Base-by-base conservation (phyloP, 1,140 invertebrate genomes). In the Himalopsyche phryganea region DNA sequence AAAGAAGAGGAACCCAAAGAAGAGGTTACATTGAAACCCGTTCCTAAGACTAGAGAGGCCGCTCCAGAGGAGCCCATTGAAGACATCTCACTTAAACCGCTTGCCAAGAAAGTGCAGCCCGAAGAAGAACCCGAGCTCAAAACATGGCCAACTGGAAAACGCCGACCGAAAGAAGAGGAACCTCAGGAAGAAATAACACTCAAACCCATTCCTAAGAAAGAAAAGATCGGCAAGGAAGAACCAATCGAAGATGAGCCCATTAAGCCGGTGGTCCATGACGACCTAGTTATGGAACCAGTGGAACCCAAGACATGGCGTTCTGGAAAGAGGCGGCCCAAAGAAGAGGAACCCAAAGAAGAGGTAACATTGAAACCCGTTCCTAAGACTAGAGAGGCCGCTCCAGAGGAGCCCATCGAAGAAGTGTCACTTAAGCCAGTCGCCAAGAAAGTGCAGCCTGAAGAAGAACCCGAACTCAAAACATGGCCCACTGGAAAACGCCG, bases 301-400 rank as follows among this genome's bases (percentile, higher is more conserved):
- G 73, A 72, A 58, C 68, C 68, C 59, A 72, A 72, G 55, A 61
- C 71, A 51, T 76, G 75, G 72, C 75, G 71, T 11, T 70, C 66
- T 38, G 75, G 75, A 47, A 77, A 75, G 61, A 69, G 69, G 51
- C 70, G 68, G n/a, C 67, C 71, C 14, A 66, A 71, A n/a, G 69
- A 73, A 65, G 72, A 74, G 61, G 60, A 68, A 60, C 58, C 68
- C 19, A 72, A 75, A 54, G 54, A 68, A 58, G 58, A 60, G 48
- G 66, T 78, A 2, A 65, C 70, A 28, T 66, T 82, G 1, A 81
- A 83, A 56, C 78, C 79, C 1, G 76, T 77, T 49, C 73, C 75
- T 20, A 63, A 73, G 19, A 69, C 63, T 70, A 69, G 56, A 73
- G 73, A 46, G 49, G n/a, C 2, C 11, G 28, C 47, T 9, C 61